phyloP scores from a whole-genome alignment of 2,113 vertebrate species.

The Picathartes gymnocephalus region DNA sequence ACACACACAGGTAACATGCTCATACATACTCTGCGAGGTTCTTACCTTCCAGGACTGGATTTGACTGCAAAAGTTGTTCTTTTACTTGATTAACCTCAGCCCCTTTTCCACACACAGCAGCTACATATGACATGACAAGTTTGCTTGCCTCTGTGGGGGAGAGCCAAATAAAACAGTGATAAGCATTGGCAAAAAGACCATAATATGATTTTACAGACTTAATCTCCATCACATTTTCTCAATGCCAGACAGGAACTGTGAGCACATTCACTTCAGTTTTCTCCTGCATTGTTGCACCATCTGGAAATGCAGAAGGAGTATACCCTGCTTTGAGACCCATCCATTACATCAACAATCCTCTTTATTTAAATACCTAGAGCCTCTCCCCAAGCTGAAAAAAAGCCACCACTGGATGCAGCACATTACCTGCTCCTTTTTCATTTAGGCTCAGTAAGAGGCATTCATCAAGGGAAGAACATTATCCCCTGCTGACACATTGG shows the following conservation, averaged over 20 bases:
- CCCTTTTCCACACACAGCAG: constrained; percentile 97
- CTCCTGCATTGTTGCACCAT: not conserved
- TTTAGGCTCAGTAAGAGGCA: not conserved
- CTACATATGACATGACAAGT: constrained; percentile 98
- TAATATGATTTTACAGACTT: not conserved
- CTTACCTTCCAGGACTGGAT: constrained; percentile 98
- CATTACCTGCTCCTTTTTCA: not conserved
- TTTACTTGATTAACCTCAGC: constrained; percentile 98
- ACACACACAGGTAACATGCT: not conserved
- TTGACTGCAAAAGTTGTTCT: constrained; percentile 97
- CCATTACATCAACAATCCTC: not conserved
- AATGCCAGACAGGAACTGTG: not conserved
- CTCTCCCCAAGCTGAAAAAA: not conserved
- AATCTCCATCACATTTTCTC: not conserved
- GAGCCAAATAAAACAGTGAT: constrained; percentile 44
- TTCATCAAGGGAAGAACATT: not conserved
- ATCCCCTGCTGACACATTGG: not conserved
- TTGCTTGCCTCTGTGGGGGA: constrained; percentile 90
- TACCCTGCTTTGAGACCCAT: not conserved
- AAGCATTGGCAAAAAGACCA: not conserved
- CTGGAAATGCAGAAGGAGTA: not conserved
- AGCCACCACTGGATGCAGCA: not conserved
- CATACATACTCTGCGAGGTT: rapidly evolving
- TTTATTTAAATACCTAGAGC: not conserved
- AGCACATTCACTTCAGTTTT: not conserved